A percentile compares a stretch with the other conserved stretches of the same genome.
These are phyloP conservation scores for Hemithea aestivaria DNA, from an alignment of 2,888 invertebrate species.

Conservation along the genomic window DNA sequence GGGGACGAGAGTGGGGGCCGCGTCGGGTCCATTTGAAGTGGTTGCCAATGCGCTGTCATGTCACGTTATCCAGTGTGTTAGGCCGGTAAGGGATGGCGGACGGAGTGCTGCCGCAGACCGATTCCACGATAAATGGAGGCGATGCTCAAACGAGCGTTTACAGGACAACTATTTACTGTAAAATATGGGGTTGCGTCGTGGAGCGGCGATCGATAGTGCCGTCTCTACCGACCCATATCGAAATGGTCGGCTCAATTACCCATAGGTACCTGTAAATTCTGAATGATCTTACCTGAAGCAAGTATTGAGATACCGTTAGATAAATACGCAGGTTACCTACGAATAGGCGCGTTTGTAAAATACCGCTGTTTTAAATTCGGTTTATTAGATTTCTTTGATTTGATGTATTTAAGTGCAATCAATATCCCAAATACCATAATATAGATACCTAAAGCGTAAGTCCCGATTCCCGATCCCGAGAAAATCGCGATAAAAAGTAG, in stretches of 20 bases:
- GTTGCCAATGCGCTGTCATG: constrained; percentile 42
- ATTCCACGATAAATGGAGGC: constrained; percentile 47
- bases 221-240: constrained; percentile 35
- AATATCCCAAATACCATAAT: no score
- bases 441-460: no score
- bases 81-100: constrained; percentile 45
- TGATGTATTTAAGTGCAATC: no score
- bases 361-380: no score
- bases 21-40: constrained; percentile 31
- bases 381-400: no score
- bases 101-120: constrained; percentile 34
- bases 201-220: constrained; percentile 36
- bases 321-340: no score
- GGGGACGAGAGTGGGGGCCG: constrained; percentile 16
- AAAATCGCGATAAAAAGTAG: no score
- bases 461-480: no score
- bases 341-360: no score
- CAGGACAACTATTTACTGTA: constrained; percentile 50
- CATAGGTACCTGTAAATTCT: no score
- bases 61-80: constrained; percentile 50
- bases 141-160: constrained; percentile 45
- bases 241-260: constrained; percentile 25
- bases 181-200: constrained; percentile 44
- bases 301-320: no score
- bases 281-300: no score